Percentiles rank a stretch among this genome's conserved stretches.
These are phyloP conservation scores for Hypothenemus hampei DNA, from an alignment of 1,140 invertebrate species.

Conservation along the genomic window DNA sequence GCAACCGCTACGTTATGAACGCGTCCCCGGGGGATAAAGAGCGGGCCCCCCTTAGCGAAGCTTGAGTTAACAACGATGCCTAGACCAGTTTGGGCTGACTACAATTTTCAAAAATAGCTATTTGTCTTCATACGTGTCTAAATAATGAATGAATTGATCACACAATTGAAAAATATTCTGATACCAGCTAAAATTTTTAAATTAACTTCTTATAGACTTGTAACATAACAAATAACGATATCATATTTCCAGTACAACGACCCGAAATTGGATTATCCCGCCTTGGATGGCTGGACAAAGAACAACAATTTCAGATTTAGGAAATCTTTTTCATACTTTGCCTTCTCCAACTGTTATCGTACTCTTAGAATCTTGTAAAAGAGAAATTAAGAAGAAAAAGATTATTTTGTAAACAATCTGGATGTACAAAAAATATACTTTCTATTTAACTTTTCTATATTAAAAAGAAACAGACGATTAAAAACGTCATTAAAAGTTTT, in stretches of 20 bases:
- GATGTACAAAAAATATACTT: no score
- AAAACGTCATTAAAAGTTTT: no score
- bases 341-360: not conserved
- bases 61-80: slow-evolving; percentile 16
- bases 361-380: not conserved
- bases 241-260: not conserved
- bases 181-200: no score
- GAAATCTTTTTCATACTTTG: not conserved
- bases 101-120: no score
- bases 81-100: no score
- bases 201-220: no score
- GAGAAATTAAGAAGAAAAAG: not conserved
- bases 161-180: no score
- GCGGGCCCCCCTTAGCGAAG: slow-evolving; percentile 13
- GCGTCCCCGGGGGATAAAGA: slow-evolving; percentile 21
- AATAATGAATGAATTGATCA: no score
- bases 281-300: not conserved
- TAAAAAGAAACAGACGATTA: no score
- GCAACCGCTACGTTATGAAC: slow-evolving; percentile 33
- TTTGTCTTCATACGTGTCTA: no score
- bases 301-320: not conserved
- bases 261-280: not conserved
- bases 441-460: no score
- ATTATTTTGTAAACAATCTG: no score
- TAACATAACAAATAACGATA: not conserved